A percentile compares a stretch with the other conserved stretches of the same genome.
These are phyloP conservation scores for Aegithalos caudatus DNA, from an alignment of 2,113 vertebrate species.

Conservation along the genomic window DNA sequence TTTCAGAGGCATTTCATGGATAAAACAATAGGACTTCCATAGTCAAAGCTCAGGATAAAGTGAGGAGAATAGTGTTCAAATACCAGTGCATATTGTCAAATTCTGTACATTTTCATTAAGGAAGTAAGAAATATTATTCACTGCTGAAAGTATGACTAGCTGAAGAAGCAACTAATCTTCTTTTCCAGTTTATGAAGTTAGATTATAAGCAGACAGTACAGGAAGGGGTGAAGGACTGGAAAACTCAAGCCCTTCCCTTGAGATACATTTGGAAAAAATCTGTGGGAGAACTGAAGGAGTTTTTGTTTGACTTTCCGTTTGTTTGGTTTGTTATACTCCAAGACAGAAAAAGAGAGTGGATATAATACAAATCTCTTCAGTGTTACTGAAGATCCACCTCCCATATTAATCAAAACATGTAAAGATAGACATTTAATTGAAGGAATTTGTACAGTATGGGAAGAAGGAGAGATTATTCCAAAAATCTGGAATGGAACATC, in stretches of 20 bases:
- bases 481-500: not conserved
- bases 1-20: not conserved
- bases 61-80: not conserved
- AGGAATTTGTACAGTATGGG: not conserved
- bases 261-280: constrained; percentile 48
- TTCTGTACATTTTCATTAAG: not conserved
- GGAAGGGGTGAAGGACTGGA: constrained; percentile 10
- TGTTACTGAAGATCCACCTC: constrained; percentile 26
- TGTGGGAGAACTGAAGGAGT: constrained; percentile 41
- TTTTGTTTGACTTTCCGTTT: constrained; percentile 39
- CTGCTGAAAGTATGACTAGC: not conserved
- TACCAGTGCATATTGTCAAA: not conserved
- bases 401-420: constrained; percentile 41
- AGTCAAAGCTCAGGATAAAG: not conserved
- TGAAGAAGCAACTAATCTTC: not conserved
- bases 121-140: not conserved
- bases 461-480: not conserved
- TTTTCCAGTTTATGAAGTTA: not conserved
- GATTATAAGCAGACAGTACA: not conserved
- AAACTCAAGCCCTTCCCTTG: constrained; percentile 9
- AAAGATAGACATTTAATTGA: not conserved
- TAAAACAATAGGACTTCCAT: not conserved
- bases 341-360: not conserved
- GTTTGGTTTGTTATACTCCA: constrained; percentile 7
- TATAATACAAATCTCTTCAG: constrained; percentile 39